Conservation (phyloP, 2,113 vertebrate genomes). For the Nyctibius bracteatus region DNA sequence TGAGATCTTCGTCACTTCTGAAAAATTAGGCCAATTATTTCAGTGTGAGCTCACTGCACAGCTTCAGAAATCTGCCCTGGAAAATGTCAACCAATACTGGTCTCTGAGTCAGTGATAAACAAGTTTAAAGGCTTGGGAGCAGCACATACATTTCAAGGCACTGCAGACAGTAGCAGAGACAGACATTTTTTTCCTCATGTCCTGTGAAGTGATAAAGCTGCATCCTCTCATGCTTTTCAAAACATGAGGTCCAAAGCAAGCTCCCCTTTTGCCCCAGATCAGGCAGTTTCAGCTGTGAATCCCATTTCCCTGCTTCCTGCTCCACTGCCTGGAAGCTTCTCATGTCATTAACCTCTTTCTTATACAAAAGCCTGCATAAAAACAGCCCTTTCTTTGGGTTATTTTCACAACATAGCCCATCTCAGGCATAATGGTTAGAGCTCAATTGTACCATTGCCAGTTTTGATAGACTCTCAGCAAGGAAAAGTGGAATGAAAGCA, state of each 20-base stretch:
- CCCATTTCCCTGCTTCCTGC: background rate
- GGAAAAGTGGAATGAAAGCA: background rate
- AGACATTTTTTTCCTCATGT: background rate
- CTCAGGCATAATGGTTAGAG: background rate
- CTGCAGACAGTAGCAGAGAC: background rate
- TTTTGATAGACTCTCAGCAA: background rate
- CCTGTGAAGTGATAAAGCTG: background rate
- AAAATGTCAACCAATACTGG: background rate
- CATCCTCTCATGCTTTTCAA: background rate
- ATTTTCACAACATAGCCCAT: background rate
- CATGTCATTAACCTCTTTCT: background rate
- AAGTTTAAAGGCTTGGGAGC: background rate
- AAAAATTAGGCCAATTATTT: conserved; percentile 34
- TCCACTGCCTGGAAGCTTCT: background rate
- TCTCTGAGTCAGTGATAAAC: background rate
- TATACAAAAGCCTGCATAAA: background rate
- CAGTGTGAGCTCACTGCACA: background rate
- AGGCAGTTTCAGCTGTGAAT: background rate
- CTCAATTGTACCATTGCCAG: background rate
- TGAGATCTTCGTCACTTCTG: background rate
- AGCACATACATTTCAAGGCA: background rate
- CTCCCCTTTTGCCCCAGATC: background rate
- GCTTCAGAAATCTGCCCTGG: conserved; percentile 4
- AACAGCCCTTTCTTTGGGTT: background rate
- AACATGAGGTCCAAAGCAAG: background rate